These are phyloP conservation scores for Tachyglossus aculeatus DNA, from an alignment of 2,797 vertebrate species.

Conservation along the genomic window DNA sequence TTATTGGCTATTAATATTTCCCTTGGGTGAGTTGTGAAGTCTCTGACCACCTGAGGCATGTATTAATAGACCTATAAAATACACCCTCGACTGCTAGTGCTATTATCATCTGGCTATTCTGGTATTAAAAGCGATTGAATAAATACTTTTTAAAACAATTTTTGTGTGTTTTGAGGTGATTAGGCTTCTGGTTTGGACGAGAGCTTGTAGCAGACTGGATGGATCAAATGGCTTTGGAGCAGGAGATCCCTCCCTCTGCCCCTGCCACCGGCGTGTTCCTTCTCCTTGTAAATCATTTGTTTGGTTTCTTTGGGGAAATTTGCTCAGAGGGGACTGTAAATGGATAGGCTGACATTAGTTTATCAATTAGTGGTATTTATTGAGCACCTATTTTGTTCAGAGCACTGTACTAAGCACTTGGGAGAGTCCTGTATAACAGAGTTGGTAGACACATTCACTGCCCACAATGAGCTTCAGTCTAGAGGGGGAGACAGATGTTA, in stretches of 20 bases:
- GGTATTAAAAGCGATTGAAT: conserved; percentile 46
- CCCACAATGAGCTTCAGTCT: too few relatives aligned
- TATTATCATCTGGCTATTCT: conserved; percentile 22
- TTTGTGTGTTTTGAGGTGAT: conserved; percentile 7
- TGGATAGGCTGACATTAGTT: too few relatives aligned
- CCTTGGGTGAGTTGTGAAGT: conserved; percentile 19
- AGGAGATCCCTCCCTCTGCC: too few relatives aligned
- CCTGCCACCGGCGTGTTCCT: too few relatives aligned
- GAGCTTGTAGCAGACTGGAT: conserved; percentile 9
- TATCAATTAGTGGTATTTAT: too few relatives aligned
- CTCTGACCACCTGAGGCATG: conserved; percentile 25
- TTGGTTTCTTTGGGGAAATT: not conserved
- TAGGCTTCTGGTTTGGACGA: conserved; percentile 29
- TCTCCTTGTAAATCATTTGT: conserved; percentile 32
- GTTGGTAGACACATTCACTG: too few relatives aligned
- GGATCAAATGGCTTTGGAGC: too few relatives aligned
- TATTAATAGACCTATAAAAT: conserved; percentile 46
- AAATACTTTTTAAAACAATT: conserved; percentile 33
- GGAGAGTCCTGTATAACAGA: too few relatives aligned
- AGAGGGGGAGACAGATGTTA: too few relatives aligned
- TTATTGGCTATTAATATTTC: conserved; percentile 45
- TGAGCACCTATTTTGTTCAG: too few relatives aligned
- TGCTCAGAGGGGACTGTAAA: not conserved
- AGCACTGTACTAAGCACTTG: too few relatives aligned
- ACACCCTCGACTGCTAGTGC: conserved; percentile 15